Evolutionary conservation across 1,140 invertebrate genomes (phyloP), one percentile per base, ranked within the genome.

Genomic region (Drosophila rufa): DNA sequence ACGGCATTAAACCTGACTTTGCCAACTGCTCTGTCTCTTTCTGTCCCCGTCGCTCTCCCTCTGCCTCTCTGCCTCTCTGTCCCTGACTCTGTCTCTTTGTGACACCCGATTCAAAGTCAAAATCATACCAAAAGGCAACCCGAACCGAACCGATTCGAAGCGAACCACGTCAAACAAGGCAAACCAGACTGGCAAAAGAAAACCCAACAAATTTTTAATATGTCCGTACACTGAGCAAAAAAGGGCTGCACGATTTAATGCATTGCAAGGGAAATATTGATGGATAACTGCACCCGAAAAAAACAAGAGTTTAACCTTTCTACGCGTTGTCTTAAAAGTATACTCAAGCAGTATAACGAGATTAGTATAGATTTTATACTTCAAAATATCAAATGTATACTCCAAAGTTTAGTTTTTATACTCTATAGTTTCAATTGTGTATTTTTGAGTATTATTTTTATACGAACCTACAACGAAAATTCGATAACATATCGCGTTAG

Each of bases 1-100:
- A 82, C 82, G 85, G 90, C 82, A 90, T 90, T 90, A 90, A 90
- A 90, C 85, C 85, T 86, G 86, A 86, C 86, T 85, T 90, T 91
- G 82, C 65, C 68, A 59, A 53, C 46, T n/a, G 47, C 43, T 59
- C 53, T 5, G 14, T 12, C 53, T 56, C 36, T n/a, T 40, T 56
- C 53, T 25, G 22, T 22, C 36, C 14, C 14, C 11, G 56, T 25
- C 48, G 50, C 53, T 62, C 36, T 53, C 43, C 40, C 8, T 43
- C 19, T 64, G 30, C 30, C 30, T 7, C 30, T 33, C 30, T 33
- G 30, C 8, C 45, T 19, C 47, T 46, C 42, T 27, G 27, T 7
- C 53, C 22, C 45, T n/a, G 42, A 46, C 78, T 67, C 25, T 25
- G 8, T 43, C 61, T 59, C 27, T 30, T 6, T 30, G 36, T 65